These are phyloP conservation scores for Merluccius polli DNA, from an alignment of 2,797 vertebrate genomes.

Conservation along the genomic window DNA sequence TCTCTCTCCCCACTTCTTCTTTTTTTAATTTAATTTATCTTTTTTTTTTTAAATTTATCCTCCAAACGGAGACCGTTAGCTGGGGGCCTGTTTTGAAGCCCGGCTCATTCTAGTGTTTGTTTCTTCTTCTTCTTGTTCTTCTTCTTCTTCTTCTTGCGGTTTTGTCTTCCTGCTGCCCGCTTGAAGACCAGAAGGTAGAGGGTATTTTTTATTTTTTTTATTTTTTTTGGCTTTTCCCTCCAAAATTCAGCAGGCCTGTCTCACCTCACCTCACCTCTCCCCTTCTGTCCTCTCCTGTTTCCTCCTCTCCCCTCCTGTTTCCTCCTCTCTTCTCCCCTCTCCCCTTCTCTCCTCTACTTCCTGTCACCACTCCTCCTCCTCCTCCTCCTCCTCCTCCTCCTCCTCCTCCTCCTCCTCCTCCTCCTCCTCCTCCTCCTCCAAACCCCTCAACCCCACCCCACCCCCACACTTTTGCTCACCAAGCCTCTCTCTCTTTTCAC, in stretches of 20 bases:
- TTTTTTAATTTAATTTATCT: no score
- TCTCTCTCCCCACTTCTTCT: neutral
- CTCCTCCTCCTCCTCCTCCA: constrained; percentile 7
- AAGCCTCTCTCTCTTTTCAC: constrained; percentile 2
- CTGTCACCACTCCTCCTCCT: constrained; percentile 4
- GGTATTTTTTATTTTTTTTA: neutral
- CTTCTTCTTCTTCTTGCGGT: constrained; percentile 32
- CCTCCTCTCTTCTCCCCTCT: constrained; percentile 21
- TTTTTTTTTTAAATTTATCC: no score
- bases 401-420: constrained; percentile 20
- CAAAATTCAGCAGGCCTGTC: neutral
- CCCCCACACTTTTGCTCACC: neutral
- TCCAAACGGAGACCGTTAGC: neutral
- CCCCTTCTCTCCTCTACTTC: constrained; percentile 28
- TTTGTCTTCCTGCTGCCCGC: constrained; percentile 12
- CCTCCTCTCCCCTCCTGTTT: constrained; percentile 14
- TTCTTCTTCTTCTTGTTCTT: constrained; percentile 50
- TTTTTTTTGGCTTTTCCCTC: neutral
- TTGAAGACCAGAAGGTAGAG: neutral
- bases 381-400: constrained; percentile 18
- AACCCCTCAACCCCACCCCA: constrained; percentile 2
- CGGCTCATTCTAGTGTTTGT: constrained; percentile 60
- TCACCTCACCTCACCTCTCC: neutral
- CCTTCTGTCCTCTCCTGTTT: constrained; percentile 16
- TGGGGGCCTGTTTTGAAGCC: constrained; percentile 15